Conservation (phyloP, 2,888 invertebrate species). For the Scrobipalpa costella region DNA sequence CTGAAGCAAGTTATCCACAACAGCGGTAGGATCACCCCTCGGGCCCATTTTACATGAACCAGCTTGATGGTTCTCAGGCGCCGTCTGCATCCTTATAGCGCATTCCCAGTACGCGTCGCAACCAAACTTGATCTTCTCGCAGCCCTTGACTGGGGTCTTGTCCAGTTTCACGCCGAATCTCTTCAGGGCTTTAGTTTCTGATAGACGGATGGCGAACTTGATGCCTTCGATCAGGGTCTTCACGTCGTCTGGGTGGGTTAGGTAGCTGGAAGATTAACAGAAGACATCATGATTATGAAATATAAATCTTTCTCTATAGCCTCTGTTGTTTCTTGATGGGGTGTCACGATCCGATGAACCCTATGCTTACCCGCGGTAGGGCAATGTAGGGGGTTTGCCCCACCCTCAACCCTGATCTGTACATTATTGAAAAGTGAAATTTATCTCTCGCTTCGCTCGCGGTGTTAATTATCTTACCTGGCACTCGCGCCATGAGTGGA, state of each 20-base stretch:
- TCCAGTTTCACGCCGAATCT: conserved; percentile 88
- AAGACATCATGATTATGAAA: not conserved
- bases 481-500: no score
- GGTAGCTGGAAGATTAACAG: conserved; percentile 68
- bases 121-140: conserved; percentile 87
- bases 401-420: no score
- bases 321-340: no score
- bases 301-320: not conserved
- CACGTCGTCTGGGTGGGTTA: conserved; percentile 89
- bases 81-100: conserved; percentile 87
- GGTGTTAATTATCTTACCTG: no score
- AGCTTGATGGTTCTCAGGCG: conserved; percentile 91
- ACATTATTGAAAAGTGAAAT: no score
- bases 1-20: conserved; percentile 86
- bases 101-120: conserved; percentile 90
- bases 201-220: conserved; percentile 86
- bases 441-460: no score
- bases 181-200: conserved; percentile 83
- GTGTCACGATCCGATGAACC: no score
- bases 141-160: conserved; percentile 86
- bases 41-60: conserved; percentile 93
- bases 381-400: no score
- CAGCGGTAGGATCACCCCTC: conserved; percentile 84
- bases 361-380: no score
- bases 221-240: conserved; percentile 91